Percentiles rank a stretch among this genome's conserved stretches.
Evolutionary conservation across 2,888 invertebrate genomes (phyloP).

Genomic region (Rutpela maculata): DNA sequence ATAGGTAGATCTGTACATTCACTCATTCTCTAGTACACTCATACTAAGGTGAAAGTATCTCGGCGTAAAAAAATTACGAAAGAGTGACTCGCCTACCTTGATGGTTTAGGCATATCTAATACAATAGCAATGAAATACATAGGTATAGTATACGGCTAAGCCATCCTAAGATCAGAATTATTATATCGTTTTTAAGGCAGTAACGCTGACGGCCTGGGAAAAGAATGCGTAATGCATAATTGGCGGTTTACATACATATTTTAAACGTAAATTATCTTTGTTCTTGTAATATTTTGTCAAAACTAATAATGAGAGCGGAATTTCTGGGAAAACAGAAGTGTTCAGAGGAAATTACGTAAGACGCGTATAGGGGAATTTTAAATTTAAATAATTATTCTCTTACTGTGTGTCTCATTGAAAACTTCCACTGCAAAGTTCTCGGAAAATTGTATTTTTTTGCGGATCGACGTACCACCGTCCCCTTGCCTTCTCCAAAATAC

Average conservation of each 20-base stretch:
- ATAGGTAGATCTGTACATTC: conserved; percentile 4
- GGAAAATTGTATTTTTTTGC: neutral
- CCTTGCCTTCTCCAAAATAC: too few relatives aligned
- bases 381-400: conserved; percentile 9
- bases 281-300: neutral
- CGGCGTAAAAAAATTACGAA: conserved; percentile 25
- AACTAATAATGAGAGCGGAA: conserved; percentile 1
- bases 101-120: conserved; percentile 10
- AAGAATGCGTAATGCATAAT: neutral
- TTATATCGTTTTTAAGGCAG: neutral
- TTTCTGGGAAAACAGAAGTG: neutral
- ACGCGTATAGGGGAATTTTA: neutral
- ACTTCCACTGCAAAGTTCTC: neutral
- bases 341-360: neutral
- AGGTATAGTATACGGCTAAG: too few relatives aligned
- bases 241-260: neutral
- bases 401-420: neutral
- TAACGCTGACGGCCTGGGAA: conserved; percentile 14
- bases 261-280: conserved; percentile 19
- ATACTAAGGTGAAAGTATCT: conserved; percentile 14
- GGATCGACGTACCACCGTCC: too few relatives aligned
- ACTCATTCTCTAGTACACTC: conserved; percentile 18
- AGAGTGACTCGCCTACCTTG: conserved; percentile 31
- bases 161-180: too few relatives aligned
- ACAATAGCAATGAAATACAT: conserved; percentile 3